Conservation (phyloP, 2,888 invertebrate species). For the Tetranychus truncatus region DNA sequence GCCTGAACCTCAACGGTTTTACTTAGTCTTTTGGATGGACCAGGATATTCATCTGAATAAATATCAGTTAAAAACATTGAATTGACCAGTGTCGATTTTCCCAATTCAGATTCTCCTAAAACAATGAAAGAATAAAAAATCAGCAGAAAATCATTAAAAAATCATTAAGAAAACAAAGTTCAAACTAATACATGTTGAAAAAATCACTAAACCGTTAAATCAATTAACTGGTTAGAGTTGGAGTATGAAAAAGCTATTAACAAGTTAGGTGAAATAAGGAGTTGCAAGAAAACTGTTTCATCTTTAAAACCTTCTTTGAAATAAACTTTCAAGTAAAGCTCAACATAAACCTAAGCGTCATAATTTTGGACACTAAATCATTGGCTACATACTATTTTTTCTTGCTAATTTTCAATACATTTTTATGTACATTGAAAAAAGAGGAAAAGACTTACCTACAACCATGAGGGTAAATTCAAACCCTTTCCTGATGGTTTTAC, state of each 20-base stretch:
- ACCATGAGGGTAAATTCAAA: constrained; percentile 29
- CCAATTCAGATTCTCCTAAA: constrained; percentile 82
- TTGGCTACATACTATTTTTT: neutral
- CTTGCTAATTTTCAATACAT: neutral
- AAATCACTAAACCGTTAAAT: too few species aligned
- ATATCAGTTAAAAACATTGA: constrained; percentile 96
- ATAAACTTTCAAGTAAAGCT: too few species aligned
- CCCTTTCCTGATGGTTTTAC: constrained; percentile 28
- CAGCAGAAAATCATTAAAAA: neutral
- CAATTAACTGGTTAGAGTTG: too few species aligned
- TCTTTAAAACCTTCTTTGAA: too few species aligned
- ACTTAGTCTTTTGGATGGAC: constrained; percentile 70
- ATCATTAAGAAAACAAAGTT: too few species aligned
- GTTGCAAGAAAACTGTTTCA: too few species aligned
- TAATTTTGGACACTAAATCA: neutral
- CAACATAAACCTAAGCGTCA: neutral
- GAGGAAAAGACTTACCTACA: constrained; percentile 23
- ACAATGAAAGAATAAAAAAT: constrained; percentile 16
- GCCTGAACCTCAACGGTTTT: constrained; percentile 88
- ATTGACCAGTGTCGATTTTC: constrained; percentile 95
- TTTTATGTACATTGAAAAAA: neutral
- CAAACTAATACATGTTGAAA: too few species aligned
- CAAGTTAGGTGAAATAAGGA: too few species aligned
- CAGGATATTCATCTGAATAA: constrained; percentile 76
- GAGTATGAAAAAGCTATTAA: too few species aligned